phyloP scores from a whole-genome alignment of 2,888 invertebrate genomes.

The Noctua janthina region DNA sequence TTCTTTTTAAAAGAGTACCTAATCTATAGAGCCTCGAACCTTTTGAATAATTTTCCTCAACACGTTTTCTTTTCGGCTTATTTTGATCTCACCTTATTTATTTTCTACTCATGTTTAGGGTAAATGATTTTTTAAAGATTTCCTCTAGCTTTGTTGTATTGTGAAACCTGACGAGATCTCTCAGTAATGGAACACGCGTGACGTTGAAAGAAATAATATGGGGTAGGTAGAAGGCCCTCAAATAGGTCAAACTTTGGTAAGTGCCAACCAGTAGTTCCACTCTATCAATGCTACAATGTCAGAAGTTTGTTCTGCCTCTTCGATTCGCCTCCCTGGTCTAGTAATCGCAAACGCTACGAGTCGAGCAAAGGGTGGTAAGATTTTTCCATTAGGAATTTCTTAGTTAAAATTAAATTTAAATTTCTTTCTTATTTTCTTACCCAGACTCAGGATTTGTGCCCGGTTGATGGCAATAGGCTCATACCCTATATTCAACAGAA shows the following conservation, averaged over 20 bases:
- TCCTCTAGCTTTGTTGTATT: slow-evolving; percentile 18
- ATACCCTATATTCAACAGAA: neutral
- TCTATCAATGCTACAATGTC: neutral
- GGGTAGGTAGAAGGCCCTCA: neutral
- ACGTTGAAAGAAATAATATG: neutral
- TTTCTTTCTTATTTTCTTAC: neutral
- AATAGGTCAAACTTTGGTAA: neutral
- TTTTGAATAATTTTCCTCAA: slow-evolving; percentile 64
- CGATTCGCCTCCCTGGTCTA: neutral
- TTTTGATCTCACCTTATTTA: slow-evolving; percentile 60
- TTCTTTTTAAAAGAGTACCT: slow-evolving; percentile 57
- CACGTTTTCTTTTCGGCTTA: slow-evolving; percentile 37
- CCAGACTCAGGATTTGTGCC: neutral
- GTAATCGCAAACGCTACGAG: neutral
- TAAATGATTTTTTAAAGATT: slow-evolving; percentile 41
- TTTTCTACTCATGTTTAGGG: slow-evolving; percentile 42
- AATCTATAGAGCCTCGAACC: slow-evolving; percentile 57
- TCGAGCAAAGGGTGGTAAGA: too few relatives aligned
- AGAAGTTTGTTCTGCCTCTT: neutral
- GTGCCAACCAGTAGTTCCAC: neutral
- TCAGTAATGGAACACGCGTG: slow-evolving; percentile 3
- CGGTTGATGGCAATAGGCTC: too few relatives aligned
- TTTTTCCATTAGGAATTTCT: neutral
- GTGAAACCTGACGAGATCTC: slow-evolving; percentile 3
- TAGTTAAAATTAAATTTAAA: too few relatives aligned